Evolutionary conservation across 2,888 invertebrate genomes (phyloP), one percentile per base, ranked within the genome.

Genomic region (Aleiodes testaceus): DNA sequence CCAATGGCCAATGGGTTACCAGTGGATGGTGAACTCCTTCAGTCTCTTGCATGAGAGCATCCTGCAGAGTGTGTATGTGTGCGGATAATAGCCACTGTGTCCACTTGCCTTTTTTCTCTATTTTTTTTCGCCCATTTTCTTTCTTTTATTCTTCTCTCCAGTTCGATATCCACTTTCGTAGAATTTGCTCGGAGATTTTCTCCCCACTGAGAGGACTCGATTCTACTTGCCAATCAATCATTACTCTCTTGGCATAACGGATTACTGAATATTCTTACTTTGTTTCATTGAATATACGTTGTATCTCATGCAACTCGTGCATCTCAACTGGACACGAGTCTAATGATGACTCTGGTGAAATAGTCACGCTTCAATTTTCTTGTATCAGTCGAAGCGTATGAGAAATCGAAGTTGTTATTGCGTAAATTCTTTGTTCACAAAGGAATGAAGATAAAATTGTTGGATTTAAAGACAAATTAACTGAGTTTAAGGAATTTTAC

Each of bases 41-140:
- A 72, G 72, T 69, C 72, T 73, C 79, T 78, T 79, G 77, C 73
- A 77, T 73, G 72, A 74, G 74, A 66, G 69, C 70, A 79, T 72
- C 72, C 73, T 63, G 64, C 66, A 59, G 12, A 53, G 30, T 64
- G 45, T 63, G 63, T 69, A 22, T 18, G 36, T 74, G 49, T 74
- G 30, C 22, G n/a, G 47, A 66, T 70, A 65, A 70, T 70, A 55
- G 55, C 55, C 66, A 70, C 63, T 47, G 64, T 65, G 64, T 65
- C 44, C 26, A 30, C 44, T 55, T 14, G 1, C 26, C 20, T 53
- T 45, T 50, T 65, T 44, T 16, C 18, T n/a, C 9, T 52, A 26
- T 26, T 45, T 52, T 11, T 47, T 11, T 36, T 36, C 36, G 55
- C 20, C 30, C 16, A n/a, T 16, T 53, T 22, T 14, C 30, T 50